Evolutionary conservation across 2,888 invertebrate genomes (phyloP), one percentile per base, ranked within the genome.

Genomic region (Sphinx pinastri): DNA sequence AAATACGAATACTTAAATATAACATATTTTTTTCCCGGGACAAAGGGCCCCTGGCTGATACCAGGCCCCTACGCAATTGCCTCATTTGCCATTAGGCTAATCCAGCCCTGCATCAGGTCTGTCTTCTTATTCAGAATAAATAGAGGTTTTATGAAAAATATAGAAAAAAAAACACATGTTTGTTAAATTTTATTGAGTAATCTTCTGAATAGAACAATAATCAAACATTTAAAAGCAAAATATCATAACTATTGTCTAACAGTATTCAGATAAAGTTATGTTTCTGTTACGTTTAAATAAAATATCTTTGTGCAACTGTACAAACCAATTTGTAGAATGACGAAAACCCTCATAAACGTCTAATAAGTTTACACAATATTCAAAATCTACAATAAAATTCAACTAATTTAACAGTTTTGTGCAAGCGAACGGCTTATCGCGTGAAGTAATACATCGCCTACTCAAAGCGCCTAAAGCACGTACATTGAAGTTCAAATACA

Each of bases 171-270:
- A 73, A 75, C 68, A 49, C 71, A 6, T 19, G 73, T 72, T 82
- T 76, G 84, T 86, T 84, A 87, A 88, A 87, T 79, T 91, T 92
- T 93, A 92, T 90, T 92, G 85, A 89, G 79, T 89, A 86, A 78
- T 87, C 84, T 86, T 84, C 85, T 82, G 89, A 87, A 87, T 89
- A 89, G 84, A 88, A 82, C 82, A 84, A 84, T 86, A 84, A 86
- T 86, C 81, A 85, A 84, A 86, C 49, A 49, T 87, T 84, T 77
- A 87, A 79, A 91, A 90, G 87, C 87, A 93, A 91, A 87, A 83
- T 81, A 87, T 87, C 84, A 80, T 79, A 25, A 25, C 87, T 88
- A 87, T 87, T 86, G 84, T 83, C 84, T 87, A 84, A 84, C 81
- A 85, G 79, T 84, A 84, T 81, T 85, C 74, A 81, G 81, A 83